Percentiles rank a stretch among this genome's conserved stretches.
These are phyloP conservation scores for Tribolium castaneum DNA, from an alignment of 1,140 invertebrate species.

Conservation along the genomic window DNA sequence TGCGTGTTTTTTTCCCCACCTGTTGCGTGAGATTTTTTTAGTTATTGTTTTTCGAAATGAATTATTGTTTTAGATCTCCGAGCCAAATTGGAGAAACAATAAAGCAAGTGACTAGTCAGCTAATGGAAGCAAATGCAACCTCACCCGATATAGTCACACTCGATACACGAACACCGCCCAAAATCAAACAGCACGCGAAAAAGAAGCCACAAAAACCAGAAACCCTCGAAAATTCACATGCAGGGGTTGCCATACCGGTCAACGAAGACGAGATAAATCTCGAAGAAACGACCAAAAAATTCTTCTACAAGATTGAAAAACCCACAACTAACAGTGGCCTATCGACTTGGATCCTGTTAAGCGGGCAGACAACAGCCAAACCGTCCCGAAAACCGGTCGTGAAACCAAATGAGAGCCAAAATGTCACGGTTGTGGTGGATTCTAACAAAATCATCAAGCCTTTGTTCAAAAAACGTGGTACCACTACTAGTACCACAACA, in stretches of 20 bases:
- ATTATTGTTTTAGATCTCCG: conserved; percentile 48
- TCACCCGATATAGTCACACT: conserved; percentile 63
- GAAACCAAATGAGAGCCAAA: conserved; percentile 47
- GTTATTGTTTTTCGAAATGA: conserved; percentile 1
- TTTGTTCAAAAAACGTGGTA: conserved; percentile 59
- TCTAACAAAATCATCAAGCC: conserved; percentile 52
- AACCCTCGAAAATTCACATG: conserved; percentile 66
- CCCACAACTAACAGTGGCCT: conserved; percentile 74
- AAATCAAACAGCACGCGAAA: conserved; percentile 68
- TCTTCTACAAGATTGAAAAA: conserved; percentile 64
- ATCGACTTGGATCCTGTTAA: conserved; percentile 81
- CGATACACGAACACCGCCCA: conserved; percentile 73
- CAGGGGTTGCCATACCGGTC: conserved; percentile 70
- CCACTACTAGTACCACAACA: conserved; percentile 42
- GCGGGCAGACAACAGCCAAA: conserved; percentile 66
- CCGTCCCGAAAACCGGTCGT: conserved; percentile 57
- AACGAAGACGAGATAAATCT: conserved; percentile 64
- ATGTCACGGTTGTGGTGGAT: conserved; percentile 42
- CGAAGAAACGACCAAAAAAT: conserved; percentile 58
- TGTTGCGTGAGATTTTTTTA: background rate
- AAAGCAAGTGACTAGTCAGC: conserved; percentile 69
- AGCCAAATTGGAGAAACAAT: conserved; percentile 63
- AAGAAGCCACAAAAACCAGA: conserved; percentile 61
- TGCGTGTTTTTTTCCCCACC: conserved; percentile 17
- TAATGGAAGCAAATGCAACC: conserved; percentile 64